phyloP scores from a whole-genome alignment of 1,140 invertebrate genomes.

The Phymastichus coffea region DNA sequence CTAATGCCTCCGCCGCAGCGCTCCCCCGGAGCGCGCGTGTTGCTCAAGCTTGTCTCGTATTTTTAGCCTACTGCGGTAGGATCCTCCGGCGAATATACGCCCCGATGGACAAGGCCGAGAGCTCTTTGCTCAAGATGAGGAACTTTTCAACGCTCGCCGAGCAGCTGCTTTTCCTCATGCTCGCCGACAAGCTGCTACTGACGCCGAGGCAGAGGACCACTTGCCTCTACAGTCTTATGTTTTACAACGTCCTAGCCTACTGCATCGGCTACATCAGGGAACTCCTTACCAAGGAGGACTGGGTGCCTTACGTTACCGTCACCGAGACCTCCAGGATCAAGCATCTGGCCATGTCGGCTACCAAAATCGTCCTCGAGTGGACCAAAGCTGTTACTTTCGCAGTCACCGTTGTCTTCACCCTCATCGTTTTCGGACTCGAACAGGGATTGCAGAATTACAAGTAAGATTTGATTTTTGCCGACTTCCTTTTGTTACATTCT shows the following conservation, averaged over 20 bases:
- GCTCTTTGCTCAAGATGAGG: slow-evolving; percentile 64
- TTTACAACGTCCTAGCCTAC: slow-evolving; percentile 79
- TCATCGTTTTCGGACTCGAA: slow-evolving; percentile 72
- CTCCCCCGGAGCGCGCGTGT: neutral
- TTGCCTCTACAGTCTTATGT: slow-evolving; percentile 75
- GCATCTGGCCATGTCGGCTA: slow-evolving; percentile 78
- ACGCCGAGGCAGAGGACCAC: slow-evolving; percentile 65
- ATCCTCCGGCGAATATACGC: neutral
- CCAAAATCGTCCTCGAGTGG: slow-evolving; percentile 79
- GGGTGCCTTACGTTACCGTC: slow-evolving; percentile 73
- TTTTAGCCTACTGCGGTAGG: too few relatives aligned
- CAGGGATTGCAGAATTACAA: slow-evolving; percentile 74
- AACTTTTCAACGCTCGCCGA: slow-evolving; percentile 68
- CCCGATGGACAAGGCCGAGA: slow-evolving; percentile 60
- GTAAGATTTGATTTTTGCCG: too few relatives aligned
- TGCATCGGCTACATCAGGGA: slow-evolving; percentile 73
- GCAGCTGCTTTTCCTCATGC: slow-evolving; percentile 71
- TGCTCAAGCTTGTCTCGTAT: too few relatives aligned
- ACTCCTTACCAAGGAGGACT: slow-evolving; percentile 72
- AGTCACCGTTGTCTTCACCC: slow-evolving; percentile 75
- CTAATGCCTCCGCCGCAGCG: slow-evolving; percentile 35
- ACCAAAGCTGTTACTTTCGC: slow-evolving; percentile 79
- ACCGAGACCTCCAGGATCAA: slow-evolving; percentile 71
- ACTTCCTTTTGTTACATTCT: too few relatives aligned
- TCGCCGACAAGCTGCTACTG: slow-evolving; percentile 67